Conservation (phyloP, 2,888 invertebrate species). For the Agrochola lychnidis region DNA sequence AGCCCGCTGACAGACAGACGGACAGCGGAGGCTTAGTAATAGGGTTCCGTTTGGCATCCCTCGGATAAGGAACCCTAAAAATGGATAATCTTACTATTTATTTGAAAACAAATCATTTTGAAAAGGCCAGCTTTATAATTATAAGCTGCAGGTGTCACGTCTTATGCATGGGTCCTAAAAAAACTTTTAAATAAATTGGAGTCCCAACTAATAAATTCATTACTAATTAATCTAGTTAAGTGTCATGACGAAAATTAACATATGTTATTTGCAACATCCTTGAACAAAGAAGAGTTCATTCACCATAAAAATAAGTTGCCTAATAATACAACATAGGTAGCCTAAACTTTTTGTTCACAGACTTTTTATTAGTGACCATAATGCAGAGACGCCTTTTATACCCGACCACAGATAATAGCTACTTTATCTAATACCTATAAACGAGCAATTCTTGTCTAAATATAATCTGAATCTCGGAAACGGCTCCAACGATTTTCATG, state of each 20-base stretch:
- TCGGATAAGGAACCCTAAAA: too few species aligned
- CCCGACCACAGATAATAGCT: conserved; percentile 40
- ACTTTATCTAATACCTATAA: too few species aligned
- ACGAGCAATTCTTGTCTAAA: too few species aligned
- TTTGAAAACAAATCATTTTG: background rate
- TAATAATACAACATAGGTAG: background rate
- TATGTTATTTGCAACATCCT: conserved; percentile 7
- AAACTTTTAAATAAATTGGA: background rate
- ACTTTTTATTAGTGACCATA: conserved; percentile 7
- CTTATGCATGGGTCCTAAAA: background rate
- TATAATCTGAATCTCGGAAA: too few species aligned
- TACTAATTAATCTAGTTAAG: background rate
- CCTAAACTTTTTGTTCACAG: conserved; percentile 2
- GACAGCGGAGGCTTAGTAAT: too few species aligned
- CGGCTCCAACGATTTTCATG: too few species aligned
- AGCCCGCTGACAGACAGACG: too few species aligned
- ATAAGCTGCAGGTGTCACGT: background rate
- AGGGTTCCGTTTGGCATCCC: too few species aligned
- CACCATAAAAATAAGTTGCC: conserved; percentile 3
- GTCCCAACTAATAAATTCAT: background rate
- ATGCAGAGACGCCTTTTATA: background rate
- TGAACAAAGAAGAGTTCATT: conserved; percentile 31
- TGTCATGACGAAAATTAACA: background rate
- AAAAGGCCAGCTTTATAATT: background rate
- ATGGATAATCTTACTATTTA: background rate